These are phyloP conservation scores for Synergus umbraculus DNA, from an alignment of 2,888 invertebrate species.

Conservation along the genomic window DNA sequence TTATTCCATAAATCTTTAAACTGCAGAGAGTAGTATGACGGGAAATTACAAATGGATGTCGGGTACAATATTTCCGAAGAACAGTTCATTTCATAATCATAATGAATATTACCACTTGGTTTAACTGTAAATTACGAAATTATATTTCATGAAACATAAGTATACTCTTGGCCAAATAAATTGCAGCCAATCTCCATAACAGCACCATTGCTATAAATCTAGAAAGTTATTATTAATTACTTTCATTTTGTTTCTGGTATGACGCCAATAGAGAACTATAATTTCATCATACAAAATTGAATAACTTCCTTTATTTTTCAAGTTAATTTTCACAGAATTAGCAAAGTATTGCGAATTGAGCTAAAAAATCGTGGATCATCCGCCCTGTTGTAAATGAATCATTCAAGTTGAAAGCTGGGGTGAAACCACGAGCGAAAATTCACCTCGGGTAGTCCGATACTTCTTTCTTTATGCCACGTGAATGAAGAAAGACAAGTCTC, in stretches of 20 bases:
- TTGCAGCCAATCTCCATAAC: not conserved
- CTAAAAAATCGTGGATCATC: conserved; percentile 9
- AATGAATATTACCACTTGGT: not conserved
- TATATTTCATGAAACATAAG: not conserved
- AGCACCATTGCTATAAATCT: too few species aligned
- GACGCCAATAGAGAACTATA: too few species aligned
- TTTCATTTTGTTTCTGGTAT: too few species aligned
- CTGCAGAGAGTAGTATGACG: not conserved
- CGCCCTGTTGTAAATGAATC: conserved; percentile 25
- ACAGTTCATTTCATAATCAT: not conserved
- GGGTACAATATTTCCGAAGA: not conserved
- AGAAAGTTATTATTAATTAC: too few species aligned
- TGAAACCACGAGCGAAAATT: conserved; percentile 15
- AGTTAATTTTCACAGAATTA: not conserved
- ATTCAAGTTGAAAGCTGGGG: conserved; percentile 28
- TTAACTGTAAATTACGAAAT: not conserved
- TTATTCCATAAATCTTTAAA: not conserved
- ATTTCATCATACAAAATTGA: too few species aligned
- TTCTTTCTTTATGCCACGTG: conserved; percentile 14
- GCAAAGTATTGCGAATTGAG: not conserved
- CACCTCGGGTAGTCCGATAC: conserved; percentile 16
- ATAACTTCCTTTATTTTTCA: too few species aligned
- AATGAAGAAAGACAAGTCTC: conserved; percentile 36
- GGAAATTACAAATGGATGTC: not conserved
- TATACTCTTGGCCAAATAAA: not conserved